A percentile compares a stretch with the other conserved stretches of the same genome.
These are phyloP conservation scores for Pocillopora verrucosa DNA, from an alignment of 64 coral and sea anemone species.

Conservation along the genomic window DNA sequence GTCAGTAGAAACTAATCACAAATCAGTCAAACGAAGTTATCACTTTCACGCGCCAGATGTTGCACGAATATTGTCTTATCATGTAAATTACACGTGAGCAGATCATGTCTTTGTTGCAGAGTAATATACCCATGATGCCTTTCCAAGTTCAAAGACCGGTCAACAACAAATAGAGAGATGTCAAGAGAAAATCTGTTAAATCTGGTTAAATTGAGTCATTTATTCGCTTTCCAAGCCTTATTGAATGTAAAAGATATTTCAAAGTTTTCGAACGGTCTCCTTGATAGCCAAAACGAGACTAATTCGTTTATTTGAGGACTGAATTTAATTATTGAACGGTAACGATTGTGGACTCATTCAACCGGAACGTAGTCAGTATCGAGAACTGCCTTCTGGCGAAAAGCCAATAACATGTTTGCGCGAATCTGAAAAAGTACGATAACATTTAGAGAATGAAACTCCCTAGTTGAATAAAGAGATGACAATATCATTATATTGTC, in stretches of 20 bases:
- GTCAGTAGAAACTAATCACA: neutral
- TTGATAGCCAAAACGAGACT: neutral
- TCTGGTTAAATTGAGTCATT: neutral
- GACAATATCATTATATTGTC: neutral
- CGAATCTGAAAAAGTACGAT: neutral
- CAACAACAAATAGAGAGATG: neutral
- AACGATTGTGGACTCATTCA: constrained; percentile 30
- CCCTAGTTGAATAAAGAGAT: neutral
- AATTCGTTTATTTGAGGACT: neutral
- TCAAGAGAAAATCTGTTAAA: neutral
- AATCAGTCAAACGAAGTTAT: neutral
- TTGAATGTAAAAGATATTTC: neutral
- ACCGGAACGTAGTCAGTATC: constrained; percentile 5
- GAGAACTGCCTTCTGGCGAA: neutral
- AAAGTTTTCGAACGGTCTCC: neutral
- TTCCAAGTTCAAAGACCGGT: constrained; percentile 16
- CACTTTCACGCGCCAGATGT: constrained; percentile 3
- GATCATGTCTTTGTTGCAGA: neutral
- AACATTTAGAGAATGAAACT: neutral
- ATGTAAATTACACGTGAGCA: constrained; percentile 14
- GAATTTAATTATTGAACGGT: constrained; percentile 2
- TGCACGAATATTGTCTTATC: neutral
- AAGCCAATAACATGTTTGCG: neutral
- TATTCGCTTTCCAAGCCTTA: neutral
- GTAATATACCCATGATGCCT: constrained; percentile 28